Evolutionary conservation across 2,113 vertebrate species (phyloP), one percentile per base, ranked within the genome.

Genomic region (Vireo altiloquus): DNA sequence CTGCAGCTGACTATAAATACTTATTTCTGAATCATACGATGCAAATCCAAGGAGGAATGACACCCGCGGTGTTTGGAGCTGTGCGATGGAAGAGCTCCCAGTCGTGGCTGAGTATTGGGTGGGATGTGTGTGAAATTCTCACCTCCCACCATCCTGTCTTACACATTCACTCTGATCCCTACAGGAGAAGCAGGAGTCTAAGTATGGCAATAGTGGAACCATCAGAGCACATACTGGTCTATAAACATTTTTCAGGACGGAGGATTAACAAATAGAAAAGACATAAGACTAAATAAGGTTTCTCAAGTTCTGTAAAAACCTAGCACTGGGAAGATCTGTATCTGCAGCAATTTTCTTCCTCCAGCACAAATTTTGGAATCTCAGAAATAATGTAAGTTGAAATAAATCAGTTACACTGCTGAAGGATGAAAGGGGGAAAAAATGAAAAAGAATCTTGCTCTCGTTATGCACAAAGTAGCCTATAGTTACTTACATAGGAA

Each of bases 91-190:
- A 91, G 44, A 60, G 79, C 4, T 95, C 82, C 87, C 82, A 86
- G 75, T 50, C 60, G 35, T 13, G 66, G 68, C 86, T 40, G 47
- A 68, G 53, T 14, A 69, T 15, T 20, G 59, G 39, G 94, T 96
- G 82, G 95, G 95, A 85, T 40, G 64, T 22, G 81, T 91, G 87
- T 89, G 92, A 92, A 96, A 94, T 94, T 88, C 69, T 88, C 87
- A 86, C 91, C 87, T 96, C 95, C 87, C 60, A 95, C 96, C 54
- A 84, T 75, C 82, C 88, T 94, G 94, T 96, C 94, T 94, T 96
- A 95, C 94, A 96, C 85, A 0, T 94, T 95, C 75, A 56, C 56
- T 94, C 24, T 57, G 70, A 37, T 60, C 50, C 78, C 76, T 80
- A 64, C 53, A 95, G 89, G 75, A 95, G 94, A 97, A 96, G 76